These are phyloP conservation scores for Eremophila alpestris DNA, from an alignment of 2,797 vertebrate genomes.

Conservation along the genomic window DNA sequence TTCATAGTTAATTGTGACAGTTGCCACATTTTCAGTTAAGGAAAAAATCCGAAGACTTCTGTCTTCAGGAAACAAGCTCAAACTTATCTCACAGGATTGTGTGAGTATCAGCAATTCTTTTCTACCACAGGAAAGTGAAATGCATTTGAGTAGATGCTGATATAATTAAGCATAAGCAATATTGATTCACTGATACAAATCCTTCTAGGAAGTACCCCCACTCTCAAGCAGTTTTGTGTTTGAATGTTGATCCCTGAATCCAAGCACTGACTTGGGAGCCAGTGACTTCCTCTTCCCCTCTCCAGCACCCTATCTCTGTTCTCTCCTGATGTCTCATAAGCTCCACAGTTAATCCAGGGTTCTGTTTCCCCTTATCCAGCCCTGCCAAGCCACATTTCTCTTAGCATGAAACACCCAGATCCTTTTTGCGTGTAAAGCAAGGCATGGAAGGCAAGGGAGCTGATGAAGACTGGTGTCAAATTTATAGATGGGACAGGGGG, in stretches of 20 bases:
- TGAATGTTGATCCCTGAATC: background rate
- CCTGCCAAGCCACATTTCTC: background rate
- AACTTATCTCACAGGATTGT: background rate
- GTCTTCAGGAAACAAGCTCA: background rate
- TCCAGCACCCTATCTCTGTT: rapidly evolving
- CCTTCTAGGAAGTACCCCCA: background rate
- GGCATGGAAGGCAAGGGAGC: background rate
- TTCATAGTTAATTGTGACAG: background rate
- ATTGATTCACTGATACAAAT: background rate
- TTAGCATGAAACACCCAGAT: background rate
- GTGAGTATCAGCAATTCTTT: background rate
- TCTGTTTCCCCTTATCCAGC: background rate
- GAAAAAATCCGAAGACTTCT: background rate
- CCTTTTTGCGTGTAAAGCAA: background rate
- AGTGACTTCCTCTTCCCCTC: background rate
- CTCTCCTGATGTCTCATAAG: background rate
- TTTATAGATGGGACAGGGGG: rapidly evolving
- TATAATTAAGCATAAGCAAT: background rate
- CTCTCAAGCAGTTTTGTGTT: background rate
- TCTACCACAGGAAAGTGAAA: background rate
- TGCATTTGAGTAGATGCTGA: background rate
- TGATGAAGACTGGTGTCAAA: background rate
- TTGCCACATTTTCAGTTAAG: background rate
- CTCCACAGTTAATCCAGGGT: background rate
- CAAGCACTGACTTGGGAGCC: background rate